Percentiles rank a stretch among this genome's conserved stretches.
Conservation (phyloP, 2,113 vertebrate species). For the Regulus satrapa region DNA sequence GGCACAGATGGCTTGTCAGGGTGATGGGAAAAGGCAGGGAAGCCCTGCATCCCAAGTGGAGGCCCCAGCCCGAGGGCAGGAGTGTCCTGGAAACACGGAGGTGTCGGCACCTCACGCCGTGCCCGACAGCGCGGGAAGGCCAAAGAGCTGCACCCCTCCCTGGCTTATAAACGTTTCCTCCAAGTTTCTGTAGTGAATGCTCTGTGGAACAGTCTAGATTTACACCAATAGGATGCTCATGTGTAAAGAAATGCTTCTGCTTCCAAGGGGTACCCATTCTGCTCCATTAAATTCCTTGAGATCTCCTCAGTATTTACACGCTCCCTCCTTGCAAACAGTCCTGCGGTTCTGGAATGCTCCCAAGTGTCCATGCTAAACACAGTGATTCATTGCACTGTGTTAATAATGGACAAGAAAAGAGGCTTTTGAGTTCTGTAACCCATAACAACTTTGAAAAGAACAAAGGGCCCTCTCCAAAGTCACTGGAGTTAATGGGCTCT, state of each 20-base stretch:
- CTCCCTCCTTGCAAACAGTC: not conserved
- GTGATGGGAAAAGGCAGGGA: no score
- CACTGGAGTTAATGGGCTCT: slow-evolving; percentile 46
- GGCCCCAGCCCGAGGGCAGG: not conserved
- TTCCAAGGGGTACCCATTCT: not conserved
- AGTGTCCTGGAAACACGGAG: not conserved
- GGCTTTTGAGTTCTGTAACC: slow-evolving; percentile 40
- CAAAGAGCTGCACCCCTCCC: not conserved
- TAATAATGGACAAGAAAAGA: slow-evolving; percentile 43
- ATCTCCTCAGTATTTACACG: not conserved
- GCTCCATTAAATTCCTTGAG: not conserved
- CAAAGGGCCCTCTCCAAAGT: slow-evolving; percentile 52
- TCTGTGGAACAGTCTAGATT: not conserved
- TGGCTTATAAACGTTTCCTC: rapidly evolving
- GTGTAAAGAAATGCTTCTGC: not conserved
- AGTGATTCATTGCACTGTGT: slow-evolving; percentile 18
- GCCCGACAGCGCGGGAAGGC: rapidly evolving
- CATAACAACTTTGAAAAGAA: slow-evolving; percentile 50
- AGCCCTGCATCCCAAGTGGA: no score
- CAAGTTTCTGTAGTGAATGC: not conserved
- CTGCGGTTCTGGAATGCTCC: not conserved
- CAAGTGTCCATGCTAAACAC: not conserved
- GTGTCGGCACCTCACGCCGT: rapidly evolving
- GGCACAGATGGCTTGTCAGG: not conserved
- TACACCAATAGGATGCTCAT: not conserved